Base-by-base conservation (phyloP, 2,797 vertebrate species). In the Micrastur ruficollis region DNA sequence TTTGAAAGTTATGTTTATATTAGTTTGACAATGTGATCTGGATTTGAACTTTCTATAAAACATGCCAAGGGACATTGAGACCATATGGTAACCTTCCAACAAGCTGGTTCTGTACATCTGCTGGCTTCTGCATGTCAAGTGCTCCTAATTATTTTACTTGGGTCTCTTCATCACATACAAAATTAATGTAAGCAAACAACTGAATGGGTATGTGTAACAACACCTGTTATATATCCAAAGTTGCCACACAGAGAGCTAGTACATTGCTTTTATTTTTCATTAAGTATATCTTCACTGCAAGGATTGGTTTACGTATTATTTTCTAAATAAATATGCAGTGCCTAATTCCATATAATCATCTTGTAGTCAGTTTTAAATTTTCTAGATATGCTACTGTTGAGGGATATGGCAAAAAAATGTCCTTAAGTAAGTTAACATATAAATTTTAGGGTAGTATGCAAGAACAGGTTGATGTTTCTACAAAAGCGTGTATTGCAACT, bases 291-390 rank as follows among this genome's bases (percentile, higher is more conserved):
- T 52, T 53, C 66, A 42, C 42, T 70, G 36, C 29, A 76, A 75
- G 58, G n/a, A 65, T 4, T 11, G 2, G 0, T 58, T 62, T 27
- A 49, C 0, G 1, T 36, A 9, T 29, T 55, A 44, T 31, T 86
- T 68, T 62, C 59, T 34, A 65, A 65, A 70, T 12, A 46, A 29
- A 44, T 11, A 70, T 5, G 4, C 23, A 80, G 17, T 56, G 29
- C 14, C 38, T 47, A 32, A 83, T 50, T 80, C 27, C 23, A 34
- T 27, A 27, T 16, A 42, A 70, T 32, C 20, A 31, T n/a, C 38
- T 49, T 59, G 8, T 36, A 56, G 25, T 7, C 46, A 26, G 5
- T 62, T 80, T 70, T 53, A 73, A 40, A 76, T 11, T 38, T 76
- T 66, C 52, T 86, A 90, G 14, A 9, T 66, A 31, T n/a, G 18